Evolutionary conservation across 2,888 invertebrate genomes (phyloP), one percentile per base, ranked within the genome.

Genomic region (Bombyx huttoni): DNA sequence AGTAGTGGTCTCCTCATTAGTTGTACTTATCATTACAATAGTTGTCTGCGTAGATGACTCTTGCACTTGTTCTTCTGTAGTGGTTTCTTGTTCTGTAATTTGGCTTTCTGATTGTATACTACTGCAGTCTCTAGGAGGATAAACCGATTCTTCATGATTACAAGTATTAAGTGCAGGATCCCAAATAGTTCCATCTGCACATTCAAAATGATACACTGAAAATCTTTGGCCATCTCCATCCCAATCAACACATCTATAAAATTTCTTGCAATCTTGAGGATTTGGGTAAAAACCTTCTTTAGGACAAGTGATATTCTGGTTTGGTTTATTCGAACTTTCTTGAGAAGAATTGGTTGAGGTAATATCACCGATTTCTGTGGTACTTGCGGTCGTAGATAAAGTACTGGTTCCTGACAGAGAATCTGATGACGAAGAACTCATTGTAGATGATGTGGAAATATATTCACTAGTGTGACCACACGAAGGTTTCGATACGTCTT

Each of bases 121-220:
- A 60, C 74, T 81, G 57, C 89, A 89, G 57, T 81, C 72, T 34
- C 89, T 75, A 50, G 79, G 81, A n/a, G 92, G 91, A 65, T 92
- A 91, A 13, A 92, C 91, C 8, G 91, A 91, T 54, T 91, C 90
- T 58, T 91, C 90, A 64, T 92, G 85, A 72, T 94, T 94, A 69
- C 94, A 94, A 3, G 91, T 91, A 57, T 89, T 89, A 50, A 92
- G 70, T 49, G 89, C 87, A 34, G 92, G 91, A 76, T 94, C 94
- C 89, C 92, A 94, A 58, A 94, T 92, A 1, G 94, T 94, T 35
- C 93, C 93, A 55, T 90, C 90, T 12, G 91, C 89, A 65, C 94
- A 94, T 48, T 90, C 89, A 68, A 93, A 93, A 65, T 92, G 87
- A 68, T 89, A 93, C 8, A 92, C 86, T 51, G 91, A 91, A 67